Base-by-base conservation (phyloP, 2,888 invertebrate genomes). In the Aquatica leii region DNA sequence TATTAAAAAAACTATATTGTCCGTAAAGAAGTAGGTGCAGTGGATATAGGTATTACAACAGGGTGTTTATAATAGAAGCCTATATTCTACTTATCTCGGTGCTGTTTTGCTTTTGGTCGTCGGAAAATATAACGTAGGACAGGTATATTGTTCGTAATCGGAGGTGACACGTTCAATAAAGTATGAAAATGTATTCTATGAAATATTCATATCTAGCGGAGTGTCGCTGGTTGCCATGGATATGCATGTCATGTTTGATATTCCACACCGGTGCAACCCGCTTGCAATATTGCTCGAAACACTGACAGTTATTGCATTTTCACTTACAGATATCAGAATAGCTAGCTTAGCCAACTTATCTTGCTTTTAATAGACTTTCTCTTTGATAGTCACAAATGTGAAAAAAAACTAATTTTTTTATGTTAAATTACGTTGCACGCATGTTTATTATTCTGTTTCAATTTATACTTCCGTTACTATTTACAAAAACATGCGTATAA, bases 151-250 rank as follows among this genome's bases (percentile, higher is more conserved):
- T 81, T 79, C 79, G 78, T 82, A 82, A 82, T 81, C 81, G 80
- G 77, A 81, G 80, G 81, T 81, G 82, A 82, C 82, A 81, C 78
- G 79, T 81, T 81, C 82, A 82, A 82, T 82, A 82, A 82, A 82
- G 81, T 82, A 82, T 82, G 82, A 82, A 82, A 82, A 82, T 81
- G 81, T 81, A 80, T 79, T 81, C 81, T 78, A 82, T 82, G 82
- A 82, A 82, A 82, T 82, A 82, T 82, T 82, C 81, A 82, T 82
- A 81, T 80, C 81, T 78, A 77, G 77, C 67, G 77, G 76, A 68
- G 69, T 69, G 67, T 67, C 69, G 69, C 69, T 74, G 77, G 78
- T 79, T 80, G 80, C 80, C 77, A 80, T 80, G 80, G 80, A 80
- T 81, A 80, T 80, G 78, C 78, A 73, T 78, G 80, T 80, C 81